Evolutionary conservation across 2,888 invertebrate genomes (phyloP).

Genomic region (Urechis unicinctus): DNA sequence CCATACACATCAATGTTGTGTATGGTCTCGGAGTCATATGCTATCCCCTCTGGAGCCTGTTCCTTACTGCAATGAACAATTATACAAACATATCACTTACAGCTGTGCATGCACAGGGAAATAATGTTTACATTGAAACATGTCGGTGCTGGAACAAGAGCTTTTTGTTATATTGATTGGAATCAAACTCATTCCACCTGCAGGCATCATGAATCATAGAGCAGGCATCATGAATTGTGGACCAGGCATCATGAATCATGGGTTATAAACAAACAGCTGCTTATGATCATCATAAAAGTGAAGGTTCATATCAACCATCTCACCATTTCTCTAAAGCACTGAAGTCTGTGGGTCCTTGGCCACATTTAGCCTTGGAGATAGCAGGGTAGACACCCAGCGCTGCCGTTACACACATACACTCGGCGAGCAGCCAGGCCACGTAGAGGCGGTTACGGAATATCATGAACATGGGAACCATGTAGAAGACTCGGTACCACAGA

Average conservation of each 20-base stretch:
- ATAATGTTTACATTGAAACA: no score
- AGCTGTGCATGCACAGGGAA: no score
- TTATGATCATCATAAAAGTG: no score
- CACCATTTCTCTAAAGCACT: conserved; percentile 29
- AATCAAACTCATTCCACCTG: no score
- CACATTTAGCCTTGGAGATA: conserved; percentile 63
- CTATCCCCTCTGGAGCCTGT: conserved; percentile 13
- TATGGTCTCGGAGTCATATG: conserved; percentile 57
- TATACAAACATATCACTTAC: no score
- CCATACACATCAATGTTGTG: conserved; percentile 70
- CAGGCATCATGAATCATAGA: no score
- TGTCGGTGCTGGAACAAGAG: no score
- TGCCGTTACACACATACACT: conserved; percentile 85
- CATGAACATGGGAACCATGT: conserved; percentile 79
- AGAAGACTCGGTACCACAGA: conserved; percentile 73
- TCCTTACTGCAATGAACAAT: background rate
- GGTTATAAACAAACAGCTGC: no score
- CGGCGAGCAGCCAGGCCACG: conserved; percentile 80
- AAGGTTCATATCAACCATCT: background rate
- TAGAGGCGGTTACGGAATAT: conserved; percentile 86
- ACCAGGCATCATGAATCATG: no score
- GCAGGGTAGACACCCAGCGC: conserved; percentile 88
- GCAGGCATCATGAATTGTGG: no score
- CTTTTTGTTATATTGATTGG: no score
- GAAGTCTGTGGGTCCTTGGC: conserved; percentile 71